These are phyloP conservation scores for Pantelozetes paolii DNA, from an alignment of 2,888 invertebrate species.

Conservation along the genomic window DNA sequence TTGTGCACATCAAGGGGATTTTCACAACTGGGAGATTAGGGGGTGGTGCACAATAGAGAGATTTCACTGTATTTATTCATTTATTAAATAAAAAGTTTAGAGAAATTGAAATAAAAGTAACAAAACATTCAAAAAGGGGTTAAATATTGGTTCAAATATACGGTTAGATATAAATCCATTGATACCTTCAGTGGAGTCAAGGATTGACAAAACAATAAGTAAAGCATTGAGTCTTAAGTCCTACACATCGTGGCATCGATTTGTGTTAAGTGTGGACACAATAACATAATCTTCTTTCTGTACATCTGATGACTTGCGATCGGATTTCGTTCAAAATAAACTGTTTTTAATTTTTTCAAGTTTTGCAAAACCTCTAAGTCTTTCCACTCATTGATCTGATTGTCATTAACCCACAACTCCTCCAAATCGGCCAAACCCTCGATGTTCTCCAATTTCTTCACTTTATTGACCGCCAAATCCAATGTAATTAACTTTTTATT, in stretches of 20 bases:
- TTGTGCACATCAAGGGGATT: too few species aligned
- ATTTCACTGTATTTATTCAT: too few species aligned
- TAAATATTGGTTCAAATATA: too few species aligned
- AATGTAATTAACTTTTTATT: constrained; percentile 72
- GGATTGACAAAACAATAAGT: background rate
- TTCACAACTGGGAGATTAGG: too few species aligned
- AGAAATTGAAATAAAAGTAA: too few species aligned
- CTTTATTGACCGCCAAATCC: constrained; percentile 83
- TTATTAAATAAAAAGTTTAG: too few species aligned
- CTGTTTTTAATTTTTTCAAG: constrained; percentile 60
- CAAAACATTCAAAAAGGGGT: too few species aligned
- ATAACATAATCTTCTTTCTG: constrained; percentile 80
- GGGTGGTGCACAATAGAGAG: too few species aligned
- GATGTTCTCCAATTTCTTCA: constrained; percentile 73
- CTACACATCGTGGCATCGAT: constrained; percentile 92
- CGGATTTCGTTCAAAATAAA: constrained; percentile 93
- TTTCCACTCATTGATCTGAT: constrained; percentile 64
- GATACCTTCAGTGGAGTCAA: too few species aligned
- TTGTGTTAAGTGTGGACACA: constrained; percentile 78
- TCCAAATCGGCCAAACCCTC: constrained; percentile 70
- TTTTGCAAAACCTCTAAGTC: constrained; percentile 68
- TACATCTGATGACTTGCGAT: constrained; percentile 77
- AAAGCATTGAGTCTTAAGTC: constrained; percentile 50
- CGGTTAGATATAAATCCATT: too few species aligned
- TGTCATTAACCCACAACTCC: constrained; percentile 72